phyloP scores from a whole-genome alignment of 2,113 vertebrate species.

The Suncus etruscus region DNA sequence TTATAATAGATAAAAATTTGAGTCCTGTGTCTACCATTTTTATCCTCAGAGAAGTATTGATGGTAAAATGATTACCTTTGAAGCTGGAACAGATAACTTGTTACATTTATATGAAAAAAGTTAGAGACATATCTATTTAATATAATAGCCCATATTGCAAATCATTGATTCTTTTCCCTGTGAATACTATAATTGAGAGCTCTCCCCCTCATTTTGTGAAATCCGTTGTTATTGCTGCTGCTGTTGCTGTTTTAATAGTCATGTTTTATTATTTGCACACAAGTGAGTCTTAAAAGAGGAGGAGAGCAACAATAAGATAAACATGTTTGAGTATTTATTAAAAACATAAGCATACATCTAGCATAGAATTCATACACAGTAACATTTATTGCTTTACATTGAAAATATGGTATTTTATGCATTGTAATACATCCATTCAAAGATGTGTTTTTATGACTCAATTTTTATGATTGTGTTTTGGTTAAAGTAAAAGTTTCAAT shows the following conservation, averaged over 20 bases:
- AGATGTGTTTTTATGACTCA: not conserved
- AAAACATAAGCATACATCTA: not conserved
- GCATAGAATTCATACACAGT: not conserved
- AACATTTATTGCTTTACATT: not conserved
- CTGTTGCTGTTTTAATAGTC: not conserved
- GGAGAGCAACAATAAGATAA: not conserved
- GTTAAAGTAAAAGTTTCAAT: not conserved
- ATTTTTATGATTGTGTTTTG: not conserved
- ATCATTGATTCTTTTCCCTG: not conserved
- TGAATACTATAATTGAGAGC: not conserved
- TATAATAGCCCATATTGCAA: not conserved
- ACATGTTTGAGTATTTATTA: not conserved
- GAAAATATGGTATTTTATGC: not conserved
- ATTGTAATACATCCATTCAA: not conserved
- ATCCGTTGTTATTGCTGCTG: not conserved
- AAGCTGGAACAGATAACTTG: not conserved
- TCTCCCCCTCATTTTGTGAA: not conserved
- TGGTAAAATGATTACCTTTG: not conserved
- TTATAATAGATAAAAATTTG: not conserved
- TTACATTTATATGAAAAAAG: constrained; percentile 3
- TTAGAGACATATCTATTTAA: not conserved
- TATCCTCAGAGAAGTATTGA: not conserved
- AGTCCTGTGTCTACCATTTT: not conserved
- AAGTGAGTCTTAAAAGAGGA: not conserved
- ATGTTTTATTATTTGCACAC: not conserved